Percentiles rank a stretch among this genome's conserved stretches.
These are phyloP conservation scores for Agonum fuliginosum DNA, from an alignment of 2,888 invertebrate genomes.

Conservation along the genomic window DNA sequence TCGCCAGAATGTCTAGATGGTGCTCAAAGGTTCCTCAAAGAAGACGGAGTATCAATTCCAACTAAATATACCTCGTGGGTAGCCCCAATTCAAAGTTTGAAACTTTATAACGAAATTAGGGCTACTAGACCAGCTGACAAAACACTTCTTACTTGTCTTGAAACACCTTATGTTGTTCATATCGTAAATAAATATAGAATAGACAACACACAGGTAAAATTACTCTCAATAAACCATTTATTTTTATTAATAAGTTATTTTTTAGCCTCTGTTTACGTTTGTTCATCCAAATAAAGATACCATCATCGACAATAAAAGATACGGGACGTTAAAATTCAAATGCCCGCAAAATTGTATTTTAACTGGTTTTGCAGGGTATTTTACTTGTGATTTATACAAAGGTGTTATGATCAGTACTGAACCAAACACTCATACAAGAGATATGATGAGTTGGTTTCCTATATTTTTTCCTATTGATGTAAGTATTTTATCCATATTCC, in stretches of 20 bases:
- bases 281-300: constrained; percentile 89
- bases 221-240: background rate
- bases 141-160: constrained; percentile 76
- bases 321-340: constrained; percentile 80
- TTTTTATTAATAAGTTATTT: constrained; percentile 60
- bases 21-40: constrained; percentile 88
- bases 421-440: constrained; percentile 90
- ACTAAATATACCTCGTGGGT: constrained; percentile 91
- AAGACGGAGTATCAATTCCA: constrained; percentile 94
- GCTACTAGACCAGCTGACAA: constrained; percentile 74
- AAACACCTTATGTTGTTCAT: constrained; percentile 95
- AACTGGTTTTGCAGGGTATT: constrained; percentile 97
- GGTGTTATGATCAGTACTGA: constrained; percentile 91
- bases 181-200: constrained; percentile 90
- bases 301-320: constrained; percentile 83
- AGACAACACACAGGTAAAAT: constrained; percentile 78
- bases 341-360: constrained; percentile 86
- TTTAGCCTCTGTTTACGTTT: constrained; percentile 88
- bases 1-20: constrained; percentile 99
- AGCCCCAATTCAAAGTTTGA: constrained; percentile 93
- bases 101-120: constrained; percentile 87
- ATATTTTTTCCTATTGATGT: constrained; percentile 93
- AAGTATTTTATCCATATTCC: constrained; percentile 68
- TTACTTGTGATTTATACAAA: constrained; percentile 90
- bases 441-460: constrained; percentile 99